These are phyloP conservation scores for Peromyscus nudipes DNA, from an alignment of 2,797 vertebrate genomes.

Conservation along the genomic window DNA sequence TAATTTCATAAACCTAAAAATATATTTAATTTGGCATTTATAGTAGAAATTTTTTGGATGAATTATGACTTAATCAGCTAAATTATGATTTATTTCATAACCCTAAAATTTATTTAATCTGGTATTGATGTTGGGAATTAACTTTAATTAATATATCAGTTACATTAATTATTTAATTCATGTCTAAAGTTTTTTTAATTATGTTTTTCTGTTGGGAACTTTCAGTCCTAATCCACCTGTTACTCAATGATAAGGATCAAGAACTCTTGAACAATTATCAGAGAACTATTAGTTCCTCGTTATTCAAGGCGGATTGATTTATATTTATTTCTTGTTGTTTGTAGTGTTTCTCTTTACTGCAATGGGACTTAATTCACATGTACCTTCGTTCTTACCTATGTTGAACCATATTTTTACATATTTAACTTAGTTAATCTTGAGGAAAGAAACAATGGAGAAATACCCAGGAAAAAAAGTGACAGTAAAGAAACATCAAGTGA, in stretches of 20 bases:
- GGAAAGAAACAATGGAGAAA: background rate
- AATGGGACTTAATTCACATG: background rate
- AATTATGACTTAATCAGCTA: background rate
- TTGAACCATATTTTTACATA: background rate
- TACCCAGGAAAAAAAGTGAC: background rate
- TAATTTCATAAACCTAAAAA: constrained; percentile 58
- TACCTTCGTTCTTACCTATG: background rate
- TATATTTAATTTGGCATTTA: constrained; percentile 63
- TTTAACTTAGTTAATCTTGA: background rate
- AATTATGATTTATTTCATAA: constrained; percentile 78
- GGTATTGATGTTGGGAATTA: constrained; percentile 38
- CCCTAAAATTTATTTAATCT: constrained; percentile 48
- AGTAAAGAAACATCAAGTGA: background rate
- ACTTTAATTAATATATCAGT: background rate
- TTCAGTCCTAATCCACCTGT: background rate
- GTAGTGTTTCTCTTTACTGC: background rate
- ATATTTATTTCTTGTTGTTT: background rate
- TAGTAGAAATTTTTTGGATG: background rate
- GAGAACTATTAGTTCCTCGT: background rate
- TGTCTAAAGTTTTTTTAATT: constrained; percentile 32
- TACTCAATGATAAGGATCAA: background rate
- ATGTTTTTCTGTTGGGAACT: constrained; percentile 28
- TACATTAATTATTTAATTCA: constrained; percentile 73
- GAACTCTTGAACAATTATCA: background rate
- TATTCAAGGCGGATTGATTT: background rate